Percentiles rank a stretch among this genome's conserved stretches.
These are phyloP conservation scores for Silurus asotus DNA, from an alignment of 2,113 vertebrate species.

Conservation along the genomic window DNA sequence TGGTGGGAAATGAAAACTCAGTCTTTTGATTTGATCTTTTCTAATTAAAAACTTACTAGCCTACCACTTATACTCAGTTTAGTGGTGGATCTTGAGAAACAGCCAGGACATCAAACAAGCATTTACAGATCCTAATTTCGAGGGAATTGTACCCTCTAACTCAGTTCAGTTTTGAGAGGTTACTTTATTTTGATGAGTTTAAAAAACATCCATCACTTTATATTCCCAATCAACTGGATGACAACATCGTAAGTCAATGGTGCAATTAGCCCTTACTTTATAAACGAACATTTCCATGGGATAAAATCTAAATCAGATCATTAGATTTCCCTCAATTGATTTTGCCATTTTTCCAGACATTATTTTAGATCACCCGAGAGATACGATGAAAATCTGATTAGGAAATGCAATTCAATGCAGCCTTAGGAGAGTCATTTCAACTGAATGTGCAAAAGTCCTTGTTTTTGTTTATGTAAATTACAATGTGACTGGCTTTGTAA, in stretches of 20 bases:
- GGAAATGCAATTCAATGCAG: conserved; percentile 4
- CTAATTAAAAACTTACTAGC: neutral
- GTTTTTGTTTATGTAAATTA: neutral
- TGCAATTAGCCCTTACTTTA: neutral
- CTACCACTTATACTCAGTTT: neutral
- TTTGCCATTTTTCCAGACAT: conserved; percentile 9
- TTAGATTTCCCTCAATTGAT: conserved; percentile 18
- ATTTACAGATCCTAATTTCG: too few relatives aligned
- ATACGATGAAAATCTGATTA: neutral
- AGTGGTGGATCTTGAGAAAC: neutral
- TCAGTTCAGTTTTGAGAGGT: neutral
- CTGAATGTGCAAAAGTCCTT: neutral
- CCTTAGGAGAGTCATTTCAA: neutral
- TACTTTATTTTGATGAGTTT: neutral
- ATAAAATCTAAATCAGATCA: conserved; percentile 18
- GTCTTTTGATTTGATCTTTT: neutral
- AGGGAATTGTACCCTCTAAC: neutral
- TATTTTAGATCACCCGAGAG: neutral
- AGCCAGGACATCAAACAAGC: neutral
- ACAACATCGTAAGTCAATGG: neutral
- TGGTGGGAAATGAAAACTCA: neutral
- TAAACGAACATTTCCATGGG: conserved; percentile 12
- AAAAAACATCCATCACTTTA: neutral
- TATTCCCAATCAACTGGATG: neutral
- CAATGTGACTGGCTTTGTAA: neutral